Conservation (phyloP, 1,140 invertebrate genomes). For the Drosophila teissieri region DNA sequence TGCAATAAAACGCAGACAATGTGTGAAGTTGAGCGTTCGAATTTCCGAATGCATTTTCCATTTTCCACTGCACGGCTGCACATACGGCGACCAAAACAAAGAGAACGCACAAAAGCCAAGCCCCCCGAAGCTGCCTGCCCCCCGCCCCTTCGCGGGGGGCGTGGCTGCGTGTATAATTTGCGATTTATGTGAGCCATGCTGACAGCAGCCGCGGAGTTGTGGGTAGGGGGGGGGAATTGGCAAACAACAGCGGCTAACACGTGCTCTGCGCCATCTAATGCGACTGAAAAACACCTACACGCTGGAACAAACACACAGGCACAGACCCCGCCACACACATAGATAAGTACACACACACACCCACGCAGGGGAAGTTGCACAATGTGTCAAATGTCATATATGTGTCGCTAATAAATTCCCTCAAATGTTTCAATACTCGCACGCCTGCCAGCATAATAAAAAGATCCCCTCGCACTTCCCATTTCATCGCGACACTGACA, state of each 20-base stretch:
- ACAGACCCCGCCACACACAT: not conserved
- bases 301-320: conserved; percentile 17
- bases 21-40: conserved; percentile 77
- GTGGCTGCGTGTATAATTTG: conserved; percentile 79
- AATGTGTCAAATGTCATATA: conserved; percentile 82
- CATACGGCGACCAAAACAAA: conserved; percentile 45
- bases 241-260: conserved; percentile 62
- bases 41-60: conserved; percentile 77
- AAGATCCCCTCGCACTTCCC: conserved; percentile 21
- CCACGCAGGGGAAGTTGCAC: conserved; percentile 58
- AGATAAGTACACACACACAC: conserved; percentile 1
- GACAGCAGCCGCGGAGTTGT: conserved; percentile 36
- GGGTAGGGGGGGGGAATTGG: not conserved
- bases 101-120: conserved; percentile 71
- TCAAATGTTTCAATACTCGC: conserved; percentile 77
- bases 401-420: conserved; percentile 82
- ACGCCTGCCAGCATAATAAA: conserved; percentile 75
- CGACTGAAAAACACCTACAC: conserved; percentile 59
- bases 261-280: conserved; percentile 75
- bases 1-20: conserved; percentile 78
- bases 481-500: conserved; percentile 38
- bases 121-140: conserved; percentile 26
- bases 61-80: conserved; percentile 59
- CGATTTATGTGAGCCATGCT: conserved; percentile 76
- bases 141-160: conserved; percentile 41